Evolutionary conservation across 2,113 vertebrate species (phyloP), one percentile per base, ranked within the genome.

Genomic region (Corythornis cristatus): DNA sequence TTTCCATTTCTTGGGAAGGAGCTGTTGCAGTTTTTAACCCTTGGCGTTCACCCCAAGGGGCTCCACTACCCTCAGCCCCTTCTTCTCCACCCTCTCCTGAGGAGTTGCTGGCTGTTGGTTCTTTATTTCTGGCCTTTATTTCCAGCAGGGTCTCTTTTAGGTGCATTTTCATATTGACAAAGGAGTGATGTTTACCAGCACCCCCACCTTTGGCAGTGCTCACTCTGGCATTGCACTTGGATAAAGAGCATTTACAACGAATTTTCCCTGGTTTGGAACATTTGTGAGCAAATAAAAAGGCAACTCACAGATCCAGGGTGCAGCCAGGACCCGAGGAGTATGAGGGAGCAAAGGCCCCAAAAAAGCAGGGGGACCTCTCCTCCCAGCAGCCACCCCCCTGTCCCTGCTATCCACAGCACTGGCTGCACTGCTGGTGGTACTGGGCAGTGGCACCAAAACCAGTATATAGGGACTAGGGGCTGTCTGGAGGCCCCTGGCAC

Each of bases 1-100:
- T 60, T 92, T 62, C 80, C 25, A 15, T 74, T 37, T 57, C 64
- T 87, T 1, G 0, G 40, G 40, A 86, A 50, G n/a, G 53, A 77
- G 35, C 67, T 79, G 71, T 35, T 43, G 54, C 37, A 42, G 35
- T 35, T 75, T 88, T 93, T 83, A 94, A 79, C 54, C 35, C 77
- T 56, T 22, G 11, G 8, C 60, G 64, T 31, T 85, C 51, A 42
- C 31, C 33, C 28, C 0, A 0, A n/a, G 28, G 57, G 48, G 22
- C 53, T 73, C 28, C 31, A 35, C 40, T 6, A 17, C 12, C 18
- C 48, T 5, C 0, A 4, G 35, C 11, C 22, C 62, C 43, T 43
- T 53, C 31, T 12, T 43, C 40, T n/a, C 40, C 65, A 11, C n/a
- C 57, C 23, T 37, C 65, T 66, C 50, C 25, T 45, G 21, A 6